Base-by-base conservation (phyloP, 2,888 invertebrate species). In the Chromoteleia sp. region DNA sequence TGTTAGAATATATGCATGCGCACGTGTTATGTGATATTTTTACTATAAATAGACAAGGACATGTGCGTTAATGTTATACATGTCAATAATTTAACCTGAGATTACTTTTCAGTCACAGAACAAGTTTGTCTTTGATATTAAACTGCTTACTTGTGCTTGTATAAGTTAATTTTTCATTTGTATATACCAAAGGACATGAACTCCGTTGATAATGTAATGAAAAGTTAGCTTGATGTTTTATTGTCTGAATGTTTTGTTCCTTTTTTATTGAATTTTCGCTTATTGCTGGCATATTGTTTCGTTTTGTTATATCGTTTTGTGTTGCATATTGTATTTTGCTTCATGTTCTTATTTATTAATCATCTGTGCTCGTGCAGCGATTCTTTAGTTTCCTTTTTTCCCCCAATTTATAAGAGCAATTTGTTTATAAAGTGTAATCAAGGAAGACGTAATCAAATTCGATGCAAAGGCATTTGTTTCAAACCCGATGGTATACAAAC, bases 281-380 rank as follows among this genome's bases (percentile, higher is more conserved):
- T 77, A 17, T 58, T 50, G 63, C 63, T 68, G 36, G 56, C 48
- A 65, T 50, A 71, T 52, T 50, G 61, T 61, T 61, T 29, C 61
- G 63, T 77, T 63, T 21, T 56, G 56, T 48, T 33, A 56, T 48
- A 39, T 10, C 17, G 39, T 61, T 19, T 56, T 71, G 61, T 73
- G 71, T 71, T 71, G 71, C 78, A 78, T 50, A 59, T 67, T 67
- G 43, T 79, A 68, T 36, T 59, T 59, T 59, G 79, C 79, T 79
- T 79, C 14, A 61, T 54, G 65, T 78, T 65, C 43, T 43, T 71
- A 63, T 78, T 78, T 58, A 59, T 67, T 77, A 77, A 77, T 68
- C 43, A 63, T 59, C 14, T 45, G 29, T 48, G 12, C 48, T 48
- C 48, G 21, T 17, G 17, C 33, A 33, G n/a, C 56, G n/a, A n/a